phyloP scores from a whole-genome alignment of 2,888 invertebrate species.

The Candidula unifasciata region DNA sequence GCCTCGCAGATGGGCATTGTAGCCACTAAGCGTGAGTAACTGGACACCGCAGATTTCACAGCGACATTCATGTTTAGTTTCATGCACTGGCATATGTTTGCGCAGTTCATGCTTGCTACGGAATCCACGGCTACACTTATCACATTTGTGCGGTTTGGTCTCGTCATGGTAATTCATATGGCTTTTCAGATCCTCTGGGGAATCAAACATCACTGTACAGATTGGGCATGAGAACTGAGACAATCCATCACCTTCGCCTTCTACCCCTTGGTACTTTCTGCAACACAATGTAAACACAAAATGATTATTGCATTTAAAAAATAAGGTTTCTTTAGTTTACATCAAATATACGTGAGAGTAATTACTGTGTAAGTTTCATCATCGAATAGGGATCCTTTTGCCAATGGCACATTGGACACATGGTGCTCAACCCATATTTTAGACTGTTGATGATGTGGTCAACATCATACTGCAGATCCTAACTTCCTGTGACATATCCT shows the following conservation, averaged over 20 bases:
- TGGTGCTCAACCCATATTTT: too few species aligned
- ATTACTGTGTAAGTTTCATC: too few species aligned
- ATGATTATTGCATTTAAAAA: neutral
- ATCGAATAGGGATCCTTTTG: too few species aligned
- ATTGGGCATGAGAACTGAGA: conserved; percentile 49
- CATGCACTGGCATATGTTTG: conserved; percentile 47
- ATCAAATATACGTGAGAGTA: too few species aligned
- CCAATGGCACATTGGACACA: too few species aligned
- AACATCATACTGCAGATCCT: too few species aligned
- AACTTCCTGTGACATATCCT: too few species aligned
- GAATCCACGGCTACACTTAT: conserved; percentile 52
- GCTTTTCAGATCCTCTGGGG: conserved; percentile 49
- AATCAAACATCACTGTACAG: conserved; percentile 53
- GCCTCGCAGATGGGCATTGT: conserved; percentile 53
- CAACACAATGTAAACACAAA: neutral
- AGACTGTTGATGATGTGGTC: too few species aligned
- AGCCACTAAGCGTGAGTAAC: conserved; percentile 54
- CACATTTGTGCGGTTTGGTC: conserved; percentile 51
- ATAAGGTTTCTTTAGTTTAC: neutral
- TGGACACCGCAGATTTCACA: conserved; percentile 56
- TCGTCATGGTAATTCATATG: conserved; percentile 53
- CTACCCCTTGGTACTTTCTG: conserved; percentile 51
- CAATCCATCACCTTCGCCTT: conserved; percentile 39
- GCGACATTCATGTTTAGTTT: conserved; percentile 43
- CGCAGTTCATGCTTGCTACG: conserved; percentile 40